A percentile compares a stretch with the other conserved stretches of the same genome.
phyloP scores from a whole-genome alignment of 2,888 invertebrate species.

The Aporophyla lueneburgensis region DNA sequence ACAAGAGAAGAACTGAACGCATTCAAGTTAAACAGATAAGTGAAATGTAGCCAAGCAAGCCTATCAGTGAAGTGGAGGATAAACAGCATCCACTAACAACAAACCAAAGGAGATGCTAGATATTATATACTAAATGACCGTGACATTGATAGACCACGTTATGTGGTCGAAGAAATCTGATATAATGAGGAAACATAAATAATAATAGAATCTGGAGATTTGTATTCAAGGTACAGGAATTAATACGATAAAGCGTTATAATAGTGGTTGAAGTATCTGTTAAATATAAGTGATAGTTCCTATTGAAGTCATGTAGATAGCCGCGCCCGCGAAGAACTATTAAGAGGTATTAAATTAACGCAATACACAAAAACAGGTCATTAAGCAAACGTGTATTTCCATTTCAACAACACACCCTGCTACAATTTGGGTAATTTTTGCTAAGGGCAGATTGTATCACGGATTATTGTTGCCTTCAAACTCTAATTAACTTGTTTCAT shows the following conservation, averaged over 20 bases:
- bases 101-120: conserved; percentile 42
- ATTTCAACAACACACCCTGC: conserved; percentile 38
- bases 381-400: conserved; percentile 35
- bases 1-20: conserved; percentile 29
- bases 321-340: conserved; percentile 36
- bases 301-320: conserved; percentile 15
- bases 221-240: conserved; percentile 26
- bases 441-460: conserved; percentile 15
- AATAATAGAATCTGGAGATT: conserved; percentile 21
- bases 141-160: conserved; percentile 78
- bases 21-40: conserved; percentile 48
- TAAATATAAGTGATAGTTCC: conserved; percentile 20
- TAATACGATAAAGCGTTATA: conserved; percentile 8
- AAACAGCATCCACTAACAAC: conserved; percentile 48
- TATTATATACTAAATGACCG: conserved; percentile 68
- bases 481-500: conserved; percentile 5
- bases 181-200: conserved; percentile 40
- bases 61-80: conserved; percentile 30
- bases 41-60: conserved; percentile 27
- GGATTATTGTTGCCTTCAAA: neutral
- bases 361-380: conserved; percentile 14
- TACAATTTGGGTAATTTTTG: conserved; percentile 12
- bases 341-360: conserved; percentile 32
- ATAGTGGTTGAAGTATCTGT: conserved; percentile 6
- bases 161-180: conserved; percentile 61